These are phyloP conservation scores for Archips xylosteana DNA, from an alignment of 2,888 invertebrate genomes.

Conservation along the genomic window DNA sequence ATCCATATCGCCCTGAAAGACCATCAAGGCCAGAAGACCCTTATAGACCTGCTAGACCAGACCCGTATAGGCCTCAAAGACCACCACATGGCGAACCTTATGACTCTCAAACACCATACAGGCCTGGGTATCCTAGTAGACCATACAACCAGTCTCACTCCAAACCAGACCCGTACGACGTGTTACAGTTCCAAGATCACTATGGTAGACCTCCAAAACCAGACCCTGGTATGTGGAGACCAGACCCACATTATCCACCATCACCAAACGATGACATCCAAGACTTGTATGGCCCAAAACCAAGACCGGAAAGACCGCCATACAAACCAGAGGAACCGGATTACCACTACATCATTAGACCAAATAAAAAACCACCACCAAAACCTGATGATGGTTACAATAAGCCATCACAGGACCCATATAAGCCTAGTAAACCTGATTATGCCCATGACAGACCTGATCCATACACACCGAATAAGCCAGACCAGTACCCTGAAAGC, in stretches of 20 bases:
- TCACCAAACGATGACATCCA: slow-evolving; percentile 54
- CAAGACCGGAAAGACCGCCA: slow-evolving; percentile 50
- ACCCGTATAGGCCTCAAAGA: slow-evolving; percentile 40
- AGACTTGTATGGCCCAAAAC: slow-evolving; percentile 58
- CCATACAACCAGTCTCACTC: slow-evolving; percentile 40
- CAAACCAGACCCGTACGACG: slow-evolving; percentile 65
- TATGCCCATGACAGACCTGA: slow-evolving; percentile 33
- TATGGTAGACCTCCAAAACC: slow-evolving; percentile 54
- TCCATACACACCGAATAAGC: slow-evolving; percentile 27
- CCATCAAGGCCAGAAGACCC: slow-evolving; percentile 14
- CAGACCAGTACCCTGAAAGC: slow-evolving; percentile 23
- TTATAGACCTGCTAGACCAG: slow-evolving; percentile 44
- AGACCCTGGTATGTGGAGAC: slow-evolving; percentile 53
- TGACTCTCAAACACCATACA: slow-evolving; percentile 37
- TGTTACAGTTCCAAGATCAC: slow-evolving; percentile 64
- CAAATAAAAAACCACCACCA: slow-evolving; percentile 66
- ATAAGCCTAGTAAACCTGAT: slow-evolving; percentile 39
- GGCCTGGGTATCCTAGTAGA: slow-evolving; percentile 17
- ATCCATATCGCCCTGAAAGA: slow-evolving; percentile 12
- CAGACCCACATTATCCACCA: slow-evolving; percentile 58
- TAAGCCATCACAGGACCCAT: slow-evolving; percentile 43
- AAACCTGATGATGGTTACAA: slow-evolving; percentile 52
- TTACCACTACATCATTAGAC: slow-evolving; percentile 70
- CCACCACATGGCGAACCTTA: slow-evolving; percentile 28
- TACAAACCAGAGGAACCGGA: slow-evolving; percentile 65